Conservation (phyloP, 2,113 vertebrate species). For the Egretta garzetta region DNA sequence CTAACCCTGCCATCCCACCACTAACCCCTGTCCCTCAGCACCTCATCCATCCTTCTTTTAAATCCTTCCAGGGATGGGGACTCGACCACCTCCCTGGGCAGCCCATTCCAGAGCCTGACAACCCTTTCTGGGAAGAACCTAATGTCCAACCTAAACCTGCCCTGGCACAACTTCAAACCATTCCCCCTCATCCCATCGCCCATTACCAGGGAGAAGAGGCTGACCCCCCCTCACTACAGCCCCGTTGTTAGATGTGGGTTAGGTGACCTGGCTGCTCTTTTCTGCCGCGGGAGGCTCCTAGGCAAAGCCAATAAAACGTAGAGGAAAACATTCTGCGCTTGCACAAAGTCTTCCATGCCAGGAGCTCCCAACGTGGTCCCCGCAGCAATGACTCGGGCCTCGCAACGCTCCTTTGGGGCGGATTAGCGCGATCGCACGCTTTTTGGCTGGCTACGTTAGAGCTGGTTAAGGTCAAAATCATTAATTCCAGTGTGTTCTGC, state of each 20-base stretch:
- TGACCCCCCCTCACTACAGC: no score
- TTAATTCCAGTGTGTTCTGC: not conserved
- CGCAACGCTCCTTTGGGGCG: accelerated
- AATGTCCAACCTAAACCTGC: no score
- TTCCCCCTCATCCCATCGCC: no score
- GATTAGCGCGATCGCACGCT: not conserved
- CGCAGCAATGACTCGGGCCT: not conserved
- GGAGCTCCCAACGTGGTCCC: not conserved
- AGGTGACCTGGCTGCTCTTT: not conserved
- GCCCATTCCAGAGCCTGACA: no score
- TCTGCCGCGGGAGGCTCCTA: not conserved
- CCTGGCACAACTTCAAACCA: no score
- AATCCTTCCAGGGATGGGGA: no score
- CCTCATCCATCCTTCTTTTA: no score
- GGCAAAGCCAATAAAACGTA: not conserved
- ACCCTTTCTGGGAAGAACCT: no score
- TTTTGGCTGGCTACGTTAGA: not conserved
- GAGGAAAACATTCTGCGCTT: not conserved
- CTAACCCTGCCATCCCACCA: no score
- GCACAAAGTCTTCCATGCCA: not conserved
- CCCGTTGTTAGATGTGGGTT: accelerated
- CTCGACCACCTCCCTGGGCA: no score
- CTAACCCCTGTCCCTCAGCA: no score
- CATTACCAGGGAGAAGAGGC: no score
- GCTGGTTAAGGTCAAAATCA: not conserved